Conservation (phyloP, 2,888 invertebrate species). For the Mongoloraphidia duomilia region DNA sequence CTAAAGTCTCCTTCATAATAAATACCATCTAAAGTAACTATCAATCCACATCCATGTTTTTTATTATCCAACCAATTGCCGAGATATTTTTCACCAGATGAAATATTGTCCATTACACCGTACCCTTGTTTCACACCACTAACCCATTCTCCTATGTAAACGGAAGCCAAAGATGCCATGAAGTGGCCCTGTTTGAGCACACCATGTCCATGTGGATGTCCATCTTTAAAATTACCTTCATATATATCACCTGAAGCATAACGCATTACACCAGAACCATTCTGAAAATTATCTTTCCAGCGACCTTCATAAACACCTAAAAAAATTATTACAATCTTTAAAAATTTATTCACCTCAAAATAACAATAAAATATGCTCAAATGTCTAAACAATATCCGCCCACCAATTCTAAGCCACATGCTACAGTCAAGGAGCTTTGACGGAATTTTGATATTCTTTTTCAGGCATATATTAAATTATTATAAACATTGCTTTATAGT, state of each 20-base stretch:
- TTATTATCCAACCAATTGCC: conserved; percentile 78
- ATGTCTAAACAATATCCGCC: no score
- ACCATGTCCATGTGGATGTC: conserved; percentile 73
- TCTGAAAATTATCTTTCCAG: conserved; percentile 71
- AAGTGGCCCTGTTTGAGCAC: conserved; percentile 66
- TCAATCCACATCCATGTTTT: conserved; percentile 70
- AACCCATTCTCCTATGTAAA: conserved; percentile 84
- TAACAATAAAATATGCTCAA: no score
- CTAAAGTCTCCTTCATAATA: conserved; percentile 82
- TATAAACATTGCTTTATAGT: no score
- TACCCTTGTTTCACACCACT: conserved; percentile 68
- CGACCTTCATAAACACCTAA: conserved; percentile 61
- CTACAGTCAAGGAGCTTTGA: no score
- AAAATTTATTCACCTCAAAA: conserved; percentile 25
- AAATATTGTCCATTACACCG: conserved; percentile 77
- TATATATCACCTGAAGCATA: conserved; percentile 67
- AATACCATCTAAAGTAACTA: conserved; percentile 78
- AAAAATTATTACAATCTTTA: conserved; percentile 24
- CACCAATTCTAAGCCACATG: no score
- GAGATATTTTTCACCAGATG: conserved; percentile 78
- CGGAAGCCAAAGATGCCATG: conserved; percentile 54
- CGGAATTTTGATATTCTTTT: no score
- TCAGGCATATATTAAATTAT: no score
- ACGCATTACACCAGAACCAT: conserved; percentile 64
- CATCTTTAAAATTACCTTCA: conserved; percentile 77